phyloP scores from a whole-genome alignment of 2,888 invertebrate species.

The Apamea monoglypha region DNA sequence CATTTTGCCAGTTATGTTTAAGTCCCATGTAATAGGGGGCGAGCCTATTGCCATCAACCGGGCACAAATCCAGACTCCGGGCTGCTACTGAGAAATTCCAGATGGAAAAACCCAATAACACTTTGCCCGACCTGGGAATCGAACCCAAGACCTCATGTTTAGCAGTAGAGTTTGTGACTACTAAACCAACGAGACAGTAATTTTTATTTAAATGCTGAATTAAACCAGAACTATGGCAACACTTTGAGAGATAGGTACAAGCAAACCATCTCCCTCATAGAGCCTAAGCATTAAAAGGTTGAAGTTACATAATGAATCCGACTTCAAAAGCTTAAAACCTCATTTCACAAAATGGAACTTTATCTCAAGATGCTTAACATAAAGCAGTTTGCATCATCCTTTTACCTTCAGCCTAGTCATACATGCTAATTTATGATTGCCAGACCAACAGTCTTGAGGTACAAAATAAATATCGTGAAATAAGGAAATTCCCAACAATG shows the following conservation, averaged over 20 bases:
- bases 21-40: no score
- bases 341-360: constrained; percentile 18
- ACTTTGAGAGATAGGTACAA: background rate
- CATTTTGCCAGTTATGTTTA: no score
- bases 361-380: constrained; percentile 17
- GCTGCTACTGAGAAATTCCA: background rate
- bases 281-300: no score
- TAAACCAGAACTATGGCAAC: background rate
- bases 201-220: background rate
- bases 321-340: background rate
- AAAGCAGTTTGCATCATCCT: constrained; percentile 35
- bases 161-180: no score
- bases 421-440: constrained; percentile 51
- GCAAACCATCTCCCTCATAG: background rate
- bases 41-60: no score
- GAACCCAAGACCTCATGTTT: background rate
- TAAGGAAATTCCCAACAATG: constrained; percentile 57
- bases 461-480: constrained; percentile 50
- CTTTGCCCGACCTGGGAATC: background rate
- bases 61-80: background rate
- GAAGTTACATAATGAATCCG: no score
- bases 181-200: no score
- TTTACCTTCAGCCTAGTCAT: constrained; percentile 55
- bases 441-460: constrained; percentile 40
- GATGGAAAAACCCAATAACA: background rate